Evolutionary conservation across 2,797 vertebrate genomes (phyloP).

Genomic region (Sebastes hopkinsi): DNA sequence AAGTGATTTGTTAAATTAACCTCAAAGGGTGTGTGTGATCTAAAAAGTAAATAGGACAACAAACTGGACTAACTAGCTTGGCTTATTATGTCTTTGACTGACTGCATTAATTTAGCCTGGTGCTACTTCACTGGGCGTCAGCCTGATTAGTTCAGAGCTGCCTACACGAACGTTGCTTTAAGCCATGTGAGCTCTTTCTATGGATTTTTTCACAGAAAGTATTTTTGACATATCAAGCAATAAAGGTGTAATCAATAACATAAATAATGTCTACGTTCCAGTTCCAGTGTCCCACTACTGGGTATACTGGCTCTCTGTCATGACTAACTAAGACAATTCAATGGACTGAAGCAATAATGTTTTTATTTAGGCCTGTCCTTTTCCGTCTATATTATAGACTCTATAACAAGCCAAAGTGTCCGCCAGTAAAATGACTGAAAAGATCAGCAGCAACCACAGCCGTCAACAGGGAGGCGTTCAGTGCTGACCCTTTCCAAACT

Average conservation of each 20-base stretch:
- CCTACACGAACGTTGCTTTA: not conserved
- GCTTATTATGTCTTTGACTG: not conserved
- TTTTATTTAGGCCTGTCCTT: not conserved
- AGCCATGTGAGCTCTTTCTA: not conserved
- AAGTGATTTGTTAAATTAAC: not conserved
- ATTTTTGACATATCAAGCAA: not conserved
- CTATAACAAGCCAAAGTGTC: not conserved
- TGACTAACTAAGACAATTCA: not conserved
- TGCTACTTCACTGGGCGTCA: not conserved
- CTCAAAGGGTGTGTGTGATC: not conserved
- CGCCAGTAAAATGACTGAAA: not conserved
- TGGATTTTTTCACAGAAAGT: not conserved
- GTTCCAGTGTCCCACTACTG: not conserved
- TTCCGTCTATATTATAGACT: not conserved
- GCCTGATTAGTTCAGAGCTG: not conserved
- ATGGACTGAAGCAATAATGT: not conserved
- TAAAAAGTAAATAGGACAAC: not conserved
- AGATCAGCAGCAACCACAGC: not conserved
- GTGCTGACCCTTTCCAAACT: not conserved
- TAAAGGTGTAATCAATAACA: not conserved
- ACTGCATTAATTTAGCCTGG: not conserved
- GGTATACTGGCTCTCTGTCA: not conserved
- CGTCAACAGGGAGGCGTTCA: not conserved
- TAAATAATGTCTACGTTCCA: not conserved
- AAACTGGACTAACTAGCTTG: not conserved